A percentile compares a stretch with the other conserved stretches of the same genome.
Conservation (phyloP, 2,888 invertebrate species). For the Hofmannophila pseudospretella region DNA sequence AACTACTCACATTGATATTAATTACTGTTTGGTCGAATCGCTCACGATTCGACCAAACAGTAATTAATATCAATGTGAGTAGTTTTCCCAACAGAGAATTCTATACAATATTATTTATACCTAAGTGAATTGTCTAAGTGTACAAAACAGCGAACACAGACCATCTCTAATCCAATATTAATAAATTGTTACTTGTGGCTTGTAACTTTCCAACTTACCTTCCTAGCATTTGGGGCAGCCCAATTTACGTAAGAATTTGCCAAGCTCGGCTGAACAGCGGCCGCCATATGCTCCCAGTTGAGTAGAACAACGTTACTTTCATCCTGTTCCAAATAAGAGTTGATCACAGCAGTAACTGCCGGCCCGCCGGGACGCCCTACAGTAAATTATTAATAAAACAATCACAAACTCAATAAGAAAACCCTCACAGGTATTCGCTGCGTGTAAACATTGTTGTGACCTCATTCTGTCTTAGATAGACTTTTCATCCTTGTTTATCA, state of each 20-base stretch:
- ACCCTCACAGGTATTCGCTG: neutral
- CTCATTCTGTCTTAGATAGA: neutral
- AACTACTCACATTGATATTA: too few species aligned
- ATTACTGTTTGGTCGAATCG: too few species aligned
- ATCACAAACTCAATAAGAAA: constrained; percentile 11
- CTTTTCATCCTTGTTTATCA: neutral
- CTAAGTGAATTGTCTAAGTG: too few species aligned
- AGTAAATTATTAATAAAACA: constrained; percentile 22
- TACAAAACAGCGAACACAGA: too few species aligned
- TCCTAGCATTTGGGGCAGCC: constrained; percentile 58
- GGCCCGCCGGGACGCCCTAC: constrained; percentile 53
- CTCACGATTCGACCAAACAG: too few species aligned
- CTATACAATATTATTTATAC: too few species aligned
- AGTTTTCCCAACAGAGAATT: too few species aligned
- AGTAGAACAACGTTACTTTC: constrained; percentile 53
- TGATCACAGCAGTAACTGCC: constrained; percentile 45
- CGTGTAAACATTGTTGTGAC: neutral
- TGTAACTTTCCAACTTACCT: too few species aligned
- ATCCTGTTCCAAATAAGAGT: constrained; percentile 41
- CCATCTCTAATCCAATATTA: too few species aligned
- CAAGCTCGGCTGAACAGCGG: constrained; percentile 31
- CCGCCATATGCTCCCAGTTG: constrained; percentile 59
- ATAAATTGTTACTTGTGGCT: too few species aligned
- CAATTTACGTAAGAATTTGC: constrained; percentile 47
- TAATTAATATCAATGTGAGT: too few species aligned